Base-by-base conservation (phyloP, 2,888 invertebrate genomes). In the Himalopsyche kuldschensis region DNA sequence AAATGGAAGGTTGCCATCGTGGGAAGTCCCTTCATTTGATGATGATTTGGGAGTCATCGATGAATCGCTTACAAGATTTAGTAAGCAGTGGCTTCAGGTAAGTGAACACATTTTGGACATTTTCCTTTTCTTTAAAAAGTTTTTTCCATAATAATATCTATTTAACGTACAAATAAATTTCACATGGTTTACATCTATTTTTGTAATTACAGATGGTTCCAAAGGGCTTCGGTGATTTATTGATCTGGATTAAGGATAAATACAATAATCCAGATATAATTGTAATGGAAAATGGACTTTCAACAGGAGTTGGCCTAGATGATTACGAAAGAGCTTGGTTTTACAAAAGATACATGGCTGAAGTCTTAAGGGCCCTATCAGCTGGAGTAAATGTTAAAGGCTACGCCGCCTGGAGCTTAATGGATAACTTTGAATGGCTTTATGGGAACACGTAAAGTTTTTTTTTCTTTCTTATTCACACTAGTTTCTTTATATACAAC, bases 341-440 rank as follows among this genome's bases (percentile, higher is more conserved):
- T 75, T 79, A 48, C 31, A 79, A 75, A 41, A 79, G 82, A 79
- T 82, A 82, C 48, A 24, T 82, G 24, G 32, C 79, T 48, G 82
- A 82, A 75, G 47, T 79, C 48, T 47, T 82, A 63, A 46, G 17
- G 32, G 82, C 79, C 11, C 75, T 63, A 32, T 24, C 69, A 4
- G 69, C 41, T 88, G 91, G 90, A 4, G 92, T 90, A 84, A 91
- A 92, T 87, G 89, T 93, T n/a, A 89, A 89, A 79, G 94, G 93
- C 4, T 95, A 95, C 88, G 91, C 93, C 31, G 92, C 92, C 75
- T 95, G 95, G 94, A 93, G 94, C 85, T 88, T 95, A 48, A 92
- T 95, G 91, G 95, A 95, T 88, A 94, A 94, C 87, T 94, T 94
- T 88, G 95, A 95, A 89, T 95, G 95, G 95, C 89, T 90, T 75